phyloP scores from a whole-genome alignment of 2,113 vertebrate species.

The Beaufortia kweichowensis region DNA sequence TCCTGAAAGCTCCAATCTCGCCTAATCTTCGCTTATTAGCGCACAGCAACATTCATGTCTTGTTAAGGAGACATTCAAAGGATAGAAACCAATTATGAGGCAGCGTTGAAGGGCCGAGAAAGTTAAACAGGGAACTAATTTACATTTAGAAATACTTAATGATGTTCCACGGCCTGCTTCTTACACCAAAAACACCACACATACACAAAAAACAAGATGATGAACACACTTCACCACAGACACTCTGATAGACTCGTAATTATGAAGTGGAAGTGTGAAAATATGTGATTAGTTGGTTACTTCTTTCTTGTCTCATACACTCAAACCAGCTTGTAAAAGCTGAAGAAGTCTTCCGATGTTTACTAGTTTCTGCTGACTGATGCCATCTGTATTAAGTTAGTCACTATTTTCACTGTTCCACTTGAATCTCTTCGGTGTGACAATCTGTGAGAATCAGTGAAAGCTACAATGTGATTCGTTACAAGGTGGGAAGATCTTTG shows the following conservation, averaged over 20 bases:
- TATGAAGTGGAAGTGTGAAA: constrained; percentile 4
- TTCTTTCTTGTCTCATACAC: neutral
- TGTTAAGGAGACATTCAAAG: constrained; percentile 39
- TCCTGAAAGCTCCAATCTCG: constrained; percentile 40
- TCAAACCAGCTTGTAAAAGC: neutral
- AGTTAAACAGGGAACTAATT: constrained; percentile 24
- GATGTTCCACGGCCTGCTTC: neutral
- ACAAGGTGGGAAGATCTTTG: neutral
- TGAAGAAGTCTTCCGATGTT: constrained; percentile 25
- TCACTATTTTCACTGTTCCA: constrained; percentile 32
- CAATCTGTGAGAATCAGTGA: constrained; percentile 17
- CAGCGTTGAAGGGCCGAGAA: neutral
- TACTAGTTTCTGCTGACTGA: constrained; percentile 19
- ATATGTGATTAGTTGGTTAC: neutral
- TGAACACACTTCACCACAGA: neutral
- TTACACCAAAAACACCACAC: neutral
- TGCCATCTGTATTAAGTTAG: constrained; percentile 29
- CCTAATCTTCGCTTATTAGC: constrained; percentile 47
- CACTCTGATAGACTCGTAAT: neutral
- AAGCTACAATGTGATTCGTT: neutral
- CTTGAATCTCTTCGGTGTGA: neutral
- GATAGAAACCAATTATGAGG: constrained; percentile 48
- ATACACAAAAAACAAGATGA: neutral
- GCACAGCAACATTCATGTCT: constrained; percentile 42
- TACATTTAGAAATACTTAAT: constrained; percentile 42